phyloP scores from a whole-genome alignment of 2,113 vertebrate genomes.

The Colistium nudipinnis region DNA sequence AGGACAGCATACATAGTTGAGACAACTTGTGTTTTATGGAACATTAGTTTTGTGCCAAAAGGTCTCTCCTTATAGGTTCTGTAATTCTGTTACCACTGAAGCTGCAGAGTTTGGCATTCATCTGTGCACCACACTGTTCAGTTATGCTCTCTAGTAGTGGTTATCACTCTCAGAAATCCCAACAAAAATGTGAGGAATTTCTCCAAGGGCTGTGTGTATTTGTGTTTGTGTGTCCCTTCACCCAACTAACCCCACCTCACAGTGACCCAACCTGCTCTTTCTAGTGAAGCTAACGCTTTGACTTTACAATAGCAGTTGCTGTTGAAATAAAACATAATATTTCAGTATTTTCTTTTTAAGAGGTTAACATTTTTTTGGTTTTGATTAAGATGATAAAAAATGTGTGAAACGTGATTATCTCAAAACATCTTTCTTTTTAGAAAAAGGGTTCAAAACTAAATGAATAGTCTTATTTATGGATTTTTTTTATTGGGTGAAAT shows the following conservation, averaged over 20 bases:
- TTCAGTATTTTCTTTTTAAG: too few species aligned
- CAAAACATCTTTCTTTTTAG: too few species aligned
- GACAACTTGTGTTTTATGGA: conserved; percentile 25
- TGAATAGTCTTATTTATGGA: too few species aligned
- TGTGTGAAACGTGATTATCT: too few species aligned
- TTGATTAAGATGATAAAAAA: too few species aligned
- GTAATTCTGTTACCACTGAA: conserved; percentile 24
- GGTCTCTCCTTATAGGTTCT: conserved; percentile 15
- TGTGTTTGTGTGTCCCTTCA: conserved; percentile 16
- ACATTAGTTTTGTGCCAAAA: background rate
- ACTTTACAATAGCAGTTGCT: background rate
- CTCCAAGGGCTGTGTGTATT: conserved; percentile 58
- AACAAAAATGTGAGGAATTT: conserved; percentile 77
- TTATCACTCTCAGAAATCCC: conserved; percentile 66
- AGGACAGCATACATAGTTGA: conserved; percentile 32
- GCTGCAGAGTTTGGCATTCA: conserved; percentile 31
- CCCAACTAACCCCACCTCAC: conserved; percentile 7
- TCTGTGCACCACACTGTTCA: conserved; percentile 13
- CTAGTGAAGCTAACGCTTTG: conserved; percentile 12
- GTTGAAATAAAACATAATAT: background rate
- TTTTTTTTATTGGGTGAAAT: too few species aligned
- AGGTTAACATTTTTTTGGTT: too few species aligned
- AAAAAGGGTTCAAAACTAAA: too few species aligned
- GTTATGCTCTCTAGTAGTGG: conserved; percentile 39
- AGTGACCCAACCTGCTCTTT: conserved; percentile 13